Percentiles rank a stretch among this genome's conserved stretches.
These are phyloP conservation scores for Sander vitreus DNA, from an alignment of 2,113 vertebrate species.

Conservation along the genomic window DNA sequence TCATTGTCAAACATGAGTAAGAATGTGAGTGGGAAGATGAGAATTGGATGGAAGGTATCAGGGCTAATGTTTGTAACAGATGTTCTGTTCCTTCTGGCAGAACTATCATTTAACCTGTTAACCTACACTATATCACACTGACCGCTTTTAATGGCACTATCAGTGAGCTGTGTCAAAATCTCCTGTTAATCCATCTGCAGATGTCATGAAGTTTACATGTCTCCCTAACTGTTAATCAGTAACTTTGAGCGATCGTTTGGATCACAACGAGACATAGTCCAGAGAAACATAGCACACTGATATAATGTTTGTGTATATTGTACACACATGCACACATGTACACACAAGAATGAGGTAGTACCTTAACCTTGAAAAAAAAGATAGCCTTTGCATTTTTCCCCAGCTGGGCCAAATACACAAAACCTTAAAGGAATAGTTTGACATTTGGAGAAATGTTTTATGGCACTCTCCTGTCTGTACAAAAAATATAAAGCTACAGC, in stretches of 20 bases:
- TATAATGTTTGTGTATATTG: not conserved
- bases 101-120: slow-evolving; percentile 61
- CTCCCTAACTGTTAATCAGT: slow-evolving; percentile 23
- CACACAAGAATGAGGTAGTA: not conserved
- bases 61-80: slow-evolving; percentile 40
- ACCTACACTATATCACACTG: slow-evolving; percentile 52
- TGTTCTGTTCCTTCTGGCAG: slow-evolving; percentile 36
- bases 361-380: slow-evolving; percentile 5
- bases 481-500: not conserved
- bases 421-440: not conserved
- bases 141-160: slow-evolving; percentile 32
- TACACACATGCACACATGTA: not conserved
- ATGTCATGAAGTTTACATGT: slow-evolving; percentile 62
- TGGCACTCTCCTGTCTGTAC: not conserved
- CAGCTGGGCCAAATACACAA: not conserved
- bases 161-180: slow-evolving; percentile 41
- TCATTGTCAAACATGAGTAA: slow-evolving; percentile 20
- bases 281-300: slow-evolving; percentile 9
- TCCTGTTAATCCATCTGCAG: slow-evolving; percentile 39
- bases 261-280: slow-evolving; percentile 25
- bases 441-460: not conserved
- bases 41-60: not conserved
- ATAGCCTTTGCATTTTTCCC: not conserved
- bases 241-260: slow-evolving; percentile 9
- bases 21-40: slow-evolving; percentile 42